Conservation (phyloP, 1,140 invertebrate species). For the Capitella teleta region DNA sequence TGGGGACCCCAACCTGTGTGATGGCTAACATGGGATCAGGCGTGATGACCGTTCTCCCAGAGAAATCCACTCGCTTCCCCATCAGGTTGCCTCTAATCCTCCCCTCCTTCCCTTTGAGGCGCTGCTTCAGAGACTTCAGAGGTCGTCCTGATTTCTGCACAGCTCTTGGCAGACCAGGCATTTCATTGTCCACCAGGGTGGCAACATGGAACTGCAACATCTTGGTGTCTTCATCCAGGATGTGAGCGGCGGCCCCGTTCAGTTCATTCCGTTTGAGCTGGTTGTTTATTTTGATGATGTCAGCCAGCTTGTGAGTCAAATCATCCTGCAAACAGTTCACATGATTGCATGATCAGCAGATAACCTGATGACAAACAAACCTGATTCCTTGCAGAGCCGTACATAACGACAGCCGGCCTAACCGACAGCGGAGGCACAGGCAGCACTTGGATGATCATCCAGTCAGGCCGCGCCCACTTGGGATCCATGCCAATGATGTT, state of each 20-base stretch:
- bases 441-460: constrained; percentile 96
- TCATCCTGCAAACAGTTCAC: constrained; percentile 64
- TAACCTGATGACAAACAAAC: constrained; percentile 25
- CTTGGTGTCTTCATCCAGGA: constrained; percentile 92
- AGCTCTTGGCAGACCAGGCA: constrained; percentile 91
- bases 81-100: constrained; percentile 97
- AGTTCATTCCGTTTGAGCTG: constrained; percentile 88
- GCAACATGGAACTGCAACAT: constrained; percentile 98
- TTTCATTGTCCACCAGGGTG: constrained; percentile 95
- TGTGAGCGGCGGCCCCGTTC: constrained; percentile 89
- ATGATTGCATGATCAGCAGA: background rate
- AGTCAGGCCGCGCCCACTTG: constrained; percentile 91
- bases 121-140: constrained; percentile 86
- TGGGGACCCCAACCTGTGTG: constrained; percentile 92
- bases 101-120: constrained; percentile 80
- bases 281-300: constrained; percentile 98
- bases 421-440: constrained; percentile 89
- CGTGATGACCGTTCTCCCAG: constrained; percentile 97
- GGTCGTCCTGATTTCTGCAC: constrained; percentile 99
- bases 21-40: constrained; percentile 97
- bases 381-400: constrained; percentile 92
- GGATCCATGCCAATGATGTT: constrained; percentile 91
- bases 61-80: constrained; percentile 99
- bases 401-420: constrained; percentile 96
- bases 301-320: constrained; percentile 95